Percentiles rank a stretch among this genome's conserved stretches.
phyloP scores from a whole-genome alignment of 2,888 invertebrate genomes.

The Lingula anatina region DNA sequence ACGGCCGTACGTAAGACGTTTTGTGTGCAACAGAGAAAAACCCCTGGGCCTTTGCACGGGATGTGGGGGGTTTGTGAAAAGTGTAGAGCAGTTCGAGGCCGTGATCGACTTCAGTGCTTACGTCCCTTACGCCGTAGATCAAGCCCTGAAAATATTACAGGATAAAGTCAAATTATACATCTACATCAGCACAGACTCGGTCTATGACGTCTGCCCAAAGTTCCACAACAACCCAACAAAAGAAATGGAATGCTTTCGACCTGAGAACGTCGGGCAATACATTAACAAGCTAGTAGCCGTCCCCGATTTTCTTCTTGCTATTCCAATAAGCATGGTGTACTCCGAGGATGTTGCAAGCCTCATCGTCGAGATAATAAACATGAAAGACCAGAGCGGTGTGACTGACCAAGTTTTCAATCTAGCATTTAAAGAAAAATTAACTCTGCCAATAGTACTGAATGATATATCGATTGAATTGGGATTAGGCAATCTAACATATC shows the following conservation, averaged over 20 bases:
- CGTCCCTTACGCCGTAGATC: conserved; percentile 43
- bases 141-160: conserved; percentile 38
- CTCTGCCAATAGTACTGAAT: conserved; percentile 38
- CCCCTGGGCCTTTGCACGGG: conserved; percentile 21
- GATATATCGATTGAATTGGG: conserved; percentile 23
- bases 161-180: conserved; percentile 49
- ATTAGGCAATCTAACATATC: conserved; percentile 11
- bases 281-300: conserved; percentile 37
- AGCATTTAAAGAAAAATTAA: conserved; percentile 45
- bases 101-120: conserved; percentile 55
- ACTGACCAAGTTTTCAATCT: conserved; percentile 49
- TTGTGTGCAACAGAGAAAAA: conserved; percentile 49
- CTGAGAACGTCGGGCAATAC: conserved; percentile 48
- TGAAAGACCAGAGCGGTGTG: conserved; percentile 12
- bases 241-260: no score
- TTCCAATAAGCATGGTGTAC: conserved; percentile 51
- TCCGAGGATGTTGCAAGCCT: conserved; percentile 51
- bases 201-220: conserved; percentile 54
- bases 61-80: background rate
- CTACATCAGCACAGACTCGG: conserved; percentile 54
- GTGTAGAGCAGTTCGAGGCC: conserved; percentile 48
- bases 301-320: conserved; percentile 32
- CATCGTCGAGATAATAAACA: conserved; percentile 26
- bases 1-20: conserved; percentile 31
- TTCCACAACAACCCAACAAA: conserved; percentile 21